Base-by-base conservation (phyloP, 1,140 invertebrate genomes). In the Aradophagus sp. region DNA sequence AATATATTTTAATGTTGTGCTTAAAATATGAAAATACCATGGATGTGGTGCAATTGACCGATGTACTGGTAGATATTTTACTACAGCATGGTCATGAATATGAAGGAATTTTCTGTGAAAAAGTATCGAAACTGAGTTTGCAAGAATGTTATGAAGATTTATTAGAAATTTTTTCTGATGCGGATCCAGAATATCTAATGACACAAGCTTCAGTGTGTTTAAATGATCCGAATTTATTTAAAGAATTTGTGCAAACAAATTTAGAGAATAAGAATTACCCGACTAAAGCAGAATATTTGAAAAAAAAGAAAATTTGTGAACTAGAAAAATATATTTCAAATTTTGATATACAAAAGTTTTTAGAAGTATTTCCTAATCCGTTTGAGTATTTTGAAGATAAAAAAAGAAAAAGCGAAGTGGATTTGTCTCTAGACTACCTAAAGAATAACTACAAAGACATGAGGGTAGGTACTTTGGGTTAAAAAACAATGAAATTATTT, bases 291-390 rank as follows among this genome's bases (percentile, higher is more conserved):
- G 15, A 90, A 7, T 87, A 87, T 66, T 45, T 80, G 2, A 77
- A 76, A 34, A 80, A 78, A 29, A 68, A 74, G 6, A 75, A 82
- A 67, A 74, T 83, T 2, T 69, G 78, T 0, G 74, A 82, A 15
- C 61, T 84, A 15, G 77, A 81, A 10, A 75, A 83, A 13, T 87
- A 85, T 23, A 87, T 79, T 0, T 74, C 29, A 0, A 75, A 86
- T 1, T 88, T 89, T 44, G 61, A 85, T 19, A 73, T 88, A 2
- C 73, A 85, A 26, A 80, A 87, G 11, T 90, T 90, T 74, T 50
- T 91, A 1, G 75, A 86, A 26, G 78, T 86, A 12, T 88, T 90
- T 79, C 86, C 89, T 13, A 80, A 89, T 61, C 89, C 89, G 7
- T 70, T 86, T 36, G 66, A 74, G 12, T 78, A 86, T 48, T 90